Percentiles rank a stretch among this genome's conserved stretches.
Conservation (phyloP, 2,888 invertebrate genomes). For the Drosophila paramelanica region DNA sequence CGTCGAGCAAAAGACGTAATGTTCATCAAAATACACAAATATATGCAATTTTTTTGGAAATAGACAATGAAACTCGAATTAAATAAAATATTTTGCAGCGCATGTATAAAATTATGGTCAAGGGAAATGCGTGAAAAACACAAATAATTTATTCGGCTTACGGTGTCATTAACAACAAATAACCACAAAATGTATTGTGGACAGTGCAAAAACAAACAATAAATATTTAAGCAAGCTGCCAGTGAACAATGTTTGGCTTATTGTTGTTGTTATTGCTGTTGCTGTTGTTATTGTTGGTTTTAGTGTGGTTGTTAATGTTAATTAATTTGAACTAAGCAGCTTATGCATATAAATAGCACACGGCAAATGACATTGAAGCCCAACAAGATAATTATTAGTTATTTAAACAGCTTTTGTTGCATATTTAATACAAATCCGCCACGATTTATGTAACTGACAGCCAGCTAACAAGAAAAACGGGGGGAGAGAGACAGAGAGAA, state of each 20-base stretch:
- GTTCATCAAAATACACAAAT: neutral
- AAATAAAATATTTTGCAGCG: constrained; percentile 39
- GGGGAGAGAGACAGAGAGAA: neutral
- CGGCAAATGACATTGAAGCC: constrained; percentile 64
- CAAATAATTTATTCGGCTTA: constrained; percentile 70
- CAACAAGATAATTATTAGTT: constrained; percentile 79
- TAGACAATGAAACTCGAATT: constrained; percentile 20
- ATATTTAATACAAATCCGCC: constrained; percentile 67
- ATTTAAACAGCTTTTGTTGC: constrained; percentile 75
- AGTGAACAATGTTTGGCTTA: constrained; percentile 34
- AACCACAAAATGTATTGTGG: constrained; percentile 51
- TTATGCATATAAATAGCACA: constrained; percentile 71
- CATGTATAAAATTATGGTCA: constrained; percentile 31
- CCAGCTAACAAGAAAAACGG: constrained; percentile 4
- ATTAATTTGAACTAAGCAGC: constrained; percentile 77
- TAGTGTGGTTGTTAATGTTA: constrained; percentile 67
- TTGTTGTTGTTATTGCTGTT: constrained; percentile 13
- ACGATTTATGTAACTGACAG: constrained; percentile 57
- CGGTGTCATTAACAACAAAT: constrained; percentile 72
- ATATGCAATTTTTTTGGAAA: constrained; percentile 22
- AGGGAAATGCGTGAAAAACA: constrained; percentile 25
- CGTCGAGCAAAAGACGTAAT: constrained; percentile 19
- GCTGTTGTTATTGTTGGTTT: constrained; percentile 13
- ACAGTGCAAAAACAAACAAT: constrained; percentile 53
- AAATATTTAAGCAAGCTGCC: constrained; percentile 65